Conservation (phyloP, 2,113 vertebrate genomes). For the Oryzias celebensis region DNA sequence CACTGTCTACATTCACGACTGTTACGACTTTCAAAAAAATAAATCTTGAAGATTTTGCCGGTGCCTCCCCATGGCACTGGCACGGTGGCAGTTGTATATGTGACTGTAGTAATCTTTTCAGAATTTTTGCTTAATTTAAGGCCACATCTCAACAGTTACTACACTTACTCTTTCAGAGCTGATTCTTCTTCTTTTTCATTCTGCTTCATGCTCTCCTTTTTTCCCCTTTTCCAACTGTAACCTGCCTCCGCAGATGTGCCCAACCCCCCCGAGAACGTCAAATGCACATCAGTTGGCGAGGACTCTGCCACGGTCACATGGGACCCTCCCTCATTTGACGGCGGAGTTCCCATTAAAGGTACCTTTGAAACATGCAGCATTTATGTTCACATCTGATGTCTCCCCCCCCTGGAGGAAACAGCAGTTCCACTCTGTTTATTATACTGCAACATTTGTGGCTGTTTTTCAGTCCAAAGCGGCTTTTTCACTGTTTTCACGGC, state of each 20-base stretch:
- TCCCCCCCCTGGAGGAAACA: constrained; percentile 22
- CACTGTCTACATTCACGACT: too few species aligned
- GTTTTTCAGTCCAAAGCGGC: neutral
- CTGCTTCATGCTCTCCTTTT: constrained; percentile 11
- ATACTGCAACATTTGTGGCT: neutral
- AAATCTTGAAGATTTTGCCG: too few species aligned
- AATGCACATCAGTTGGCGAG: constrained; percentile 84
- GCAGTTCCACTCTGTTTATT: constrained; percentile 32
- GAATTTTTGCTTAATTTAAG: too few species aligned
- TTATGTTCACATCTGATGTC: constrained; percentile 47
- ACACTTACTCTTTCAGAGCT: neutral
- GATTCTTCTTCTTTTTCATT: constrained; percentile 3
- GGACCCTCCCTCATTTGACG: constrained; percentile 84
- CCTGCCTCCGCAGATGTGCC: constrained; percentile 82
- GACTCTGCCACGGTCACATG: constrained; percentile 82
- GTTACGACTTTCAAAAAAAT: too few species aligned
- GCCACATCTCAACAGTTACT: neutral
- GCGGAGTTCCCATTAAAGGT: constrained; percentile 86
- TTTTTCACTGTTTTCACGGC: constrained; percentile 8
- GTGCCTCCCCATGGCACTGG: too few species aligned
- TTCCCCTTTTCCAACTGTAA: constrained; percentile 21
- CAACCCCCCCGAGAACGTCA: constrained; percentile 83
- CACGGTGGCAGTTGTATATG: too few species aligned
- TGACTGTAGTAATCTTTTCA: too few species aligned
- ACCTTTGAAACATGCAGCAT: constrained; percentile 14